These are phyloP conservation scores for Poecilia velifera DNA, from an alignment of 2,797 vertebrate species.

Conservation along the genomic window DNA sequence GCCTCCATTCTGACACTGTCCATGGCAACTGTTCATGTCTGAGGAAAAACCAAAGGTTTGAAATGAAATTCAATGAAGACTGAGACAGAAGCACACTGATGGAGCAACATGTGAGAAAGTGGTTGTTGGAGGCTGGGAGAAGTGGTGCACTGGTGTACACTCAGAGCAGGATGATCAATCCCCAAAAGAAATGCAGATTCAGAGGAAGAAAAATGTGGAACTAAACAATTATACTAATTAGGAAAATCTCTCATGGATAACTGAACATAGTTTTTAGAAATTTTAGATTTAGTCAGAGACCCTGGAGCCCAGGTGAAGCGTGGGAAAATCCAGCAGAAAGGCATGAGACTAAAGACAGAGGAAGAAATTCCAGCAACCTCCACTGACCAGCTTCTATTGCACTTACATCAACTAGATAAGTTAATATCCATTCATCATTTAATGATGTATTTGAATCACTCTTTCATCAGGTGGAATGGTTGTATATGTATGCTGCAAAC, in stretches of 20 bases:
- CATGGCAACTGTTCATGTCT: slow-evolving; percentile 89
- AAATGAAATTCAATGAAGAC: not conserved
- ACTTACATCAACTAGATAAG: not conserved
- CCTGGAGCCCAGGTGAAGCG: not conserved
- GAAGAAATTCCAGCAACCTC: slow-evolving; percentile 9
- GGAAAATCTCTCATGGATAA: not conserved
- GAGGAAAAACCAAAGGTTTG: slow-evolving; percentile 8
- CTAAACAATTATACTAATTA: not conserved
- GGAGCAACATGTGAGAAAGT: slow-evolving; percentile 15
- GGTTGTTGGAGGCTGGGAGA: not conserved
- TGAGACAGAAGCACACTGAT: not conserved
- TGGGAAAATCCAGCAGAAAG: slow-evolving; percentile 1
- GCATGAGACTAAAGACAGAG: slow-evolving; percentile 6
- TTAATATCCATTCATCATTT: not conserved
- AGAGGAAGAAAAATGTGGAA: slow-evolving; percentile 40
- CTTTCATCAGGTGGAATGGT: not conserved
- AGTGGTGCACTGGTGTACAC: not conserved
- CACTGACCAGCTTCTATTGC: not conserved
- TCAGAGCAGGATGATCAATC: slow-evolving; percentile 29
- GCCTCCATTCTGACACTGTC: slow-evolving; percentile 92
- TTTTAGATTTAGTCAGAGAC: slow-evolving; percentile 3
- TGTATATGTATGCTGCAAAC: not conserved
- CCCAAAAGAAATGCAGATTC: slow-evolving; percentile 23
- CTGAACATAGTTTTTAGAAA: not conserved
- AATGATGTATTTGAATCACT: not conserved